Conservation (phyloP, 2,888 invertebrate species). For the Pinctada fucata region DNA sequence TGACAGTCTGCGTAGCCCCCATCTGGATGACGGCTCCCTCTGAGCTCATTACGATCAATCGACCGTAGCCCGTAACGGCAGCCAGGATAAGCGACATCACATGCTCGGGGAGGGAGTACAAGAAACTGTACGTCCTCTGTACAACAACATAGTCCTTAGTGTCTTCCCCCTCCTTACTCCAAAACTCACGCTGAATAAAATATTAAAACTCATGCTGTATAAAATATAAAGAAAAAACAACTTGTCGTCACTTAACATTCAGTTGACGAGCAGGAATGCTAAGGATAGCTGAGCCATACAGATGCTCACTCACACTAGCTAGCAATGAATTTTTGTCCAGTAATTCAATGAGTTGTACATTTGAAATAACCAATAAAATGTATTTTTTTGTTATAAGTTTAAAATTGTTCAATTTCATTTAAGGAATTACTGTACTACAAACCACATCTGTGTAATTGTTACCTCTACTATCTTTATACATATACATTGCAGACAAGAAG, state of each 20-base stretch:
- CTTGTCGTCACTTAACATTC: background rate
- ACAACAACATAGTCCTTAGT: slow-evolving; percentile 52
- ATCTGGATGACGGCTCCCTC: slow-evolving; percentile 64
- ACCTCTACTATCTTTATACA: too few species aligned
- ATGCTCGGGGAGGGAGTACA: slow-evolving; percentile 41
- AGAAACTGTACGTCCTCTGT: slow-evolving; percentile 56
- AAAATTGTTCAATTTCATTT: too few species aligned
- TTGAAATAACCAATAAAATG: too few species aligned
- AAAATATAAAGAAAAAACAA: background rate
- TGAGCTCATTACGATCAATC: slow-evolving; percentile 47
- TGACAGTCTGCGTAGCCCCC: slow-evolving; percentile 63
- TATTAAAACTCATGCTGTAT: background rate
- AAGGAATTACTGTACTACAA: too few species aligned
- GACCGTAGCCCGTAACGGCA: slow-evolving; percentile 53
- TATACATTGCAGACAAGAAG: too few species aligned
- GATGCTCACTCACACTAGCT: too few species aligned
- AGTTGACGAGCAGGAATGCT: background rate
- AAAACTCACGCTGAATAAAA: slow-evolving; percentile 46
- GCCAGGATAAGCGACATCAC: slow-evolving; percentile 57
- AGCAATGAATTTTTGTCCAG: too few species aligned
- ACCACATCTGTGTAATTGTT: too few species aligned
- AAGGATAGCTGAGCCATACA: too few species aligned
- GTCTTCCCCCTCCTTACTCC: slow-evolving; percentile 38
- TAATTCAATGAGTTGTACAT: too few species aligned
- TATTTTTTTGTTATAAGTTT: too few species aligned